These are phyloP conservation scores for Ptychadena robeensis DNA, from an alignment of 2,797 vertebrate genomes.

Conservation along the genomic window DNA sequence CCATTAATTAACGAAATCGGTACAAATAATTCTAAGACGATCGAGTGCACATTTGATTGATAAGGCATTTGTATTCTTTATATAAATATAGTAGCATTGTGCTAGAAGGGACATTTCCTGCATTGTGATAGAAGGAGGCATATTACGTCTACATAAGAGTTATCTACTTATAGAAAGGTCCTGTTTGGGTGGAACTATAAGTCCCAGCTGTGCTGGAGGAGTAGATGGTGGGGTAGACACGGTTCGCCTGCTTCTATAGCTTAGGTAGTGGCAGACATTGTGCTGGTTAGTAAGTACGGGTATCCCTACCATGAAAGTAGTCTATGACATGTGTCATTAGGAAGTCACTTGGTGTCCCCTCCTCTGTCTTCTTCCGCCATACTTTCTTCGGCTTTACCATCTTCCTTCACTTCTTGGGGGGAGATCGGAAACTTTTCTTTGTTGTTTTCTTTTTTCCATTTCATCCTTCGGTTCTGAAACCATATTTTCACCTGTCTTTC, in stretches of 20 bases:
- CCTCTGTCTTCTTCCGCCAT: constrained; percentile 71
- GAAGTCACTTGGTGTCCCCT: constrained; percentile 54
- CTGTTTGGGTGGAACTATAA: neutral
- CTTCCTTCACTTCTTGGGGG: constrained; percentile 77
- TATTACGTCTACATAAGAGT: constrained; percentile 9
- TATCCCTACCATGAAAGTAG: constrained; percentile 51
- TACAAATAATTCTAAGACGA: neutral
- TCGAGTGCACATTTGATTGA: constrained; percentile 41
- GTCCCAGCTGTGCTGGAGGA: neutral
- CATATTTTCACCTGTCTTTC: constrained; percentile 86
- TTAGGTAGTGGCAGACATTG: constrained; percentile 66
- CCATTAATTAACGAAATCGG: neutral
- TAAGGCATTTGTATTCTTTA: neutral
- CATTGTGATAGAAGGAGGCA: constrained; percentile 4
- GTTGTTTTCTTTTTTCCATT: constrained; percentile 88
- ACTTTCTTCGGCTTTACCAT: constrained; percentile 74
- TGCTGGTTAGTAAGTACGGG: constrained; percentile 51
- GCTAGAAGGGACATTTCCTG: neutral
- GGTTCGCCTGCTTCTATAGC: neutral
- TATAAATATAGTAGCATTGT: neutral
- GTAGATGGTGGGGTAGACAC: neutral
- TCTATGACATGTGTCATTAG: constrained; percentile 53
- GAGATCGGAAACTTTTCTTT: constrained; percentile 82
- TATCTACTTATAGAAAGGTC: neutral
- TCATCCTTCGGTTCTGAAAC: constrained; percentile 86